A percentile compares a stretch with the other conserved stretches of the same genome.
phyloP scores from a whole-genome alignment of 2,797 vertebrate species.

The Ctenopoma multispine region DNA sequence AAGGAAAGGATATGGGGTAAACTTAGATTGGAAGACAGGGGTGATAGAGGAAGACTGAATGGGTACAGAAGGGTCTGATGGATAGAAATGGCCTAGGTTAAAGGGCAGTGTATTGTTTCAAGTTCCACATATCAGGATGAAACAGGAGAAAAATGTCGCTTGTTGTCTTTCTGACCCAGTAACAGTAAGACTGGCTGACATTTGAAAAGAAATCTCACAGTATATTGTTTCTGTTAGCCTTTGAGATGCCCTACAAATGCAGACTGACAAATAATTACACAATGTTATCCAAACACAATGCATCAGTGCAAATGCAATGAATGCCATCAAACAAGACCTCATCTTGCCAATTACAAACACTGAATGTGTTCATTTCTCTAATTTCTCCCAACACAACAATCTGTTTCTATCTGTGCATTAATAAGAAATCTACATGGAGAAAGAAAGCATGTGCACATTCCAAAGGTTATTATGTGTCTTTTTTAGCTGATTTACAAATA shows the following conservation, averaged over 20 bases:
- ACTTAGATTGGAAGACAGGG: not conserved
- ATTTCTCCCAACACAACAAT: not conserved
- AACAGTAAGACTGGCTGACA: conserved; percentile 20
- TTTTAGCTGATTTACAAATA: conserved; percentile 30
- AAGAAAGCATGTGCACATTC: conserved; percentile 14
- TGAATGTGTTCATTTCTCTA: conserved; percentile 1
- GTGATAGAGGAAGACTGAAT: conserved; percentile 17
- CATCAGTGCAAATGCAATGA: conserved; percentile 4
- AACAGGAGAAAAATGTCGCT: conserved; percentile 21
- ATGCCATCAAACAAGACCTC: not conserved
- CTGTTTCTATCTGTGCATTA: not conserved
- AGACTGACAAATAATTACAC: conserved; percentile 37
- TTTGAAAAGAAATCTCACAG: conserved; percentile 28
- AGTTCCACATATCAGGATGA: conserved; percentile 31
- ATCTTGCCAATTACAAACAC: conserved; percentile 1
- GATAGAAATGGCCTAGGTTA: conserved; percentile 23
- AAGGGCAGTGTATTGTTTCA: conserved; percentile 24
- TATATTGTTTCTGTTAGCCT: conserved; percentile 22
- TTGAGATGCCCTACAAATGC: conserved; percentile 18
- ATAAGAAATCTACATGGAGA: conserved; percentile 9
- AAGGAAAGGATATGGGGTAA: conserved; percentile 7
- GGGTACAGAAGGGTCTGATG: conserved; percentile 13
- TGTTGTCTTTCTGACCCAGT: conserved; percentile 10
- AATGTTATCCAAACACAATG: conserved; percentile 26
- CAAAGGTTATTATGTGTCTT: conserved; percentile 38